Base-by-base conservation (phyloP, 1,140 invertebrate genomes). In the Phenacoccus solenopsis region DNA sequence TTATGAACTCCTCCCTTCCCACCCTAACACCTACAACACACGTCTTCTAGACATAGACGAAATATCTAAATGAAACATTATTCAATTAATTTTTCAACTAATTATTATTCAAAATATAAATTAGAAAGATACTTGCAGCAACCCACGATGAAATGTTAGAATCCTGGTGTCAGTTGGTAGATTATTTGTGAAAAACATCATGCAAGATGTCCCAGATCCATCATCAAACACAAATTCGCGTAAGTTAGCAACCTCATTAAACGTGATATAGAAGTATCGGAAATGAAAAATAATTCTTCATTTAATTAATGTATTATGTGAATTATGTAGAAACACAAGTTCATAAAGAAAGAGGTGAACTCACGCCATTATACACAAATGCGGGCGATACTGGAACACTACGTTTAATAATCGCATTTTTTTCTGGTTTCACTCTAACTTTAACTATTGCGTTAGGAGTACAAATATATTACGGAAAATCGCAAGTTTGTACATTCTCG, bases 391-490 rank as follows among this genome's bases (percentile, higher is more conserved):
- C 32, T 9, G 70, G 59, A 21, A 67, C 68, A 27, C 28, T 73
- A 32, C 28, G 57, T 32, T 27, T 72, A 5, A 72, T 72, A 9
- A 57, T 72, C 67, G 56, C 25, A n/a, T 71, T 68, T 35, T 70
- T 73, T 35, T 69, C 70, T 25, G 28, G 70, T 5, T 56, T 73
- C 38, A 67, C 70, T 69, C 38, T 71, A 0, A 82, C 85, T 69
- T 83, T 90, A 70, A 89, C 88, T 1, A 73, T 85, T 28, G 85
- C 85, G 9, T 79, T 89, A 25, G 77, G 86, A 68, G 79, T 86
- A 49, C 86, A 88, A 77, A 84, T 88, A 72, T 81, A 86, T 75
- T 85, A 84, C 75, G 84, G 86, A 4, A 83, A 87, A 74, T 84
- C 83, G 77, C 83, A 88, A 80, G 86, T 85, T 78, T 69, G 30